Conservation (phyloP, 2,888 invertebrate genomes). For the Hirtodrosophila alboralis region DNA sequence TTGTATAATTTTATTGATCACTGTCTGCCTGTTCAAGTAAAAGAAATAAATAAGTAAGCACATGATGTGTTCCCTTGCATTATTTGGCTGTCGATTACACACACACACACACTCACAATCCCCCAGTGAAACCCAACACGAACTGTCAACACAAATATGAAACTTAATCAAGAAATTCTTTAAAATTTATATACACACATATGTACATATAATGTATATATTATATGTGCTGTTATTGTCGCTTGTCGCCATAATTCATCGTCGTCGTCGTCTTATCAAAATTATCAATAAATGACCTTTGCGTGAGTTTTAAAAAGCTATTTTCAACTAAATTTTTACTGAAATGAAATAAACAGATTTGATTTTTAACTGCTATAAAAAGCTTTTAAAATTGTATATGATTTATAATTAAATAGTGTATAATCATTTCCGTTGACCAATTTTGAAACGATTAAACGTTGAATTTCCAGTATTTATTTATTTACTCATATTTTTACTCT, state of each 20-base stretch:
- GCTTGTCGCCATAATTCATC: slow-evolving; percentile 49
- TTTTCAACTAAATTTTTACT: slow-evolving; percentile 37
- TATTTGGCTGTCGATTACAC: background rate
- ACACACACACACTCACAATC: slow-evolving; percentile 9
- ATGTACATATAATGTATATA: background rate
- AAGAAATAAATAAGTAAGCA: slow-evolving; percentile 27
- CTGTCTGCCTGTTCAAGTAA: slow-evolving; percentile 7
- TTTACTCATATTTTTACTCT: slow-evolving; percentile 36
- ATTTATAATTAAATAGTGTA: background rate
- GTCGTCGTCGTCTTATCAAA: slow-evolving; percentile 65
- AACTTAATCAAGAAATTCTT: slow-evolving; percentile 64
- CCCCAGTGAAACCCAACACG: slow-evolving; percentile 27
- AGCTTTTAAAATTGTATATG: background rate
- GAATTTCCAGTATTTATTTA: slow-evolving; percentile 16
- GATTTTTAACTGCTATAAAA: no score
- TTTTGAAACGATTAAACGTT: slow-evolving; percentile 10
- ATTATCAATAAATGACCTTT: slow-evolving; percentile 75
- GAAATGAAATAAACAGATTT: slow-evolving; percentile 2
- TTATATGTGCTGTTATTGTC: slow-evolving; percentile 46
- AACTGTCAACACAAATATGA: slow-evolving; percentile 64
- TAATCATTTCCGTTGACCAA: slow-evolving; percentile 14
- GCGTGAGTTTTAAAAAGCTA: slow-evolving; percentile 35
- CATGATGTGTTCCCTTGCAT: slow-evolving; percentile 26
- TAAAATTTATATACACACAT: slow-evolving; percentile 31
- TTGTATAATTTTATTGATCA: no score